phyloP scores from a whole-genome alignment of 2,888 invertebrate species.

The Chromoteleia sp. region DNA sequence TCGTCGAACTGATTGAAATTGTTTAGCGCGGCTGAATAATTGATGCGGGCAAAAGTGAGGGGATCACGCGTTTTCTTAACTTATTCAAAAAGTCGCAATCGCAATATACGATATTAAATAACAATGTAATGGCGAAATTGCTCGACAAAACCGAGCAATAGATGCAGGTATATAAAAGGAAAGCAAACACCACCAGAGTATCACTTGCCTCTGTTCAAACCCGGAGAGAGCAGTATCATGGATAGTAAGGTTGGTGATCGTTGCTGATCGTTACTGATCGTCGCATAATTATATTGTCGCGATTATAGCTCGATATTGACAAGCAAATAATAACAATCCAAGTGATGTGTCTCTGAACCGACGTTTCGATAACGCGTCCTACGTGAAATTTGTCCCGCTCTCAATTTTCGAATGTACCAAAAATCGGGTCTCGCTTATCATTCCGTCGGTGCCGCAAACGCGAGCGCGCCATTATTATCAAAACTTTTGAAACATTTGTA shows the following conservation, averaged over 20 bases:
- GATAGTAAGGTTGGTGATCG: constrained; percentile 77
- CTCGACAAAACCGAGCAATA: constrained; percentile 69
- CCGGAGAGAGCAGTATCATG: constrained; percentile 72
- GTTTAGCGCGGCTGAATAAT: constrained; percentile 26
- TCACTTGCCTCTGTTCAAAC: constrained; percentile 76
- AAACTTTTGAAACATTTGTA: no score
- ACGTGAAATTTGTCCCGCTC: no score
- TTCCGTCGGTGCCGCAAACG: no score
- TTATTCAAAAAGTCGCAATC: constrained; percentile 64
- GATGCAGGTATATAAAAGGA: constrained; percentile 77
- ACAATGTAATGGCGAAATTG: constrained; percentile 77
- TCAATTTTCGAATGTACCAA: no score
- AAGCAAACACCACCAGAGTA: constrained; percentile 70
- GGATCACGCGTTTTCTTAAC: constrained; percentile 70
- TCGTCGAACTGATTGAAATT: constrained; percentile 26
- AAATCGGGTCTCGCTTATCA: no score
- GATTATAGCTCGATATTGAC: constrained; percentile 32
- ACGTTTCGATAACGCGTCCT: not conserved
- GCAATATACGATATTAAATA: constrained; percentile 75
- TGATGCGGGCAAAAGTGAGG: constrained; percentile 69
- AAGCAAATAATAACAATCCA: constrained; percentile 8
- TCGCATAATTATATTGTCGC: constrained; percentile 41
- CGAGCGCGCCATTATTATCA: no score
- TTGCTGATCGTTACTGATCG: constrained; percentile 49
- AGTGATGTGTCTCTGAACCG: constrained; percentile 4